Conservation (phyloP, 53 echinoderm and acorn worm species). For the Luidia sarsii region DNA sequence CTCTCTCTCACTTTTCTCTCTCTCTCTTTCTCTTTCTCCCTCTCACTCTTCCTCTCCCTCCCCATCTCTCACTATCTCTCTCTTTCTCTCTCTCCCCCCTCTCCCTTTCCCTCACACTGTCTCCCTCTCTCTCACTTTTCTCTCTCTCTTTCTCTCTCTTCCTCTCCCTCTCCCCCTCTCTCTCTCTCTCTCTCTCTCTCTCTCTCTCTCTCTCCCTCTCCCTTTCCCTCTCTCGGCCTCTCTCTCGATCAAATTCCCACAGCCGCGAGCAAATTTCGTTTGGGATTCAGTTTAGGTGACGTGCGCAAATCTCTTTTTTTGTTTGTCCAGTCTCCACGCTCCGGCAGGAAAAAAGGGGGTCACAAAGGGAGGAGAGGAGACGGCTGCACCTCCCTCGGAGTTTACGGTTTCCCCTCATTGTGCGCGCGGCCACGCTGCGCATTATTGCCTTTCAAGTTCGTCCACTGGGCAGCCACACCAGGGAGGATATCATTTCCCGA, state of each 20-base stretch:
- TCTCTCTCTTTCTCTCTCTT: too few relatives aligned
- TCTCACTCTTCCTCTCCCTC: neutral
- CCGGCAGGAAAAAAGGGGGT: neutral
- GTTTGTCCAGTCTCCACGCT: neutral
- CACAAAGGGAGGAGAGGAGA: neutral
- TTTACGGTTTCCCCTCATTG: constrained; percentile 29
- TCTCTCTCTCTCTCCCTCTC: neutral
- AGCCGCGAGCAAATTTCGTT: neutral
- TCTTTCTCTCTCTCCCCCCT: too few relatives aligned
- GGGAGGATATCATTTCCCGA: neutral
- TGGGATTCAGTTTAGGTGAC: constrained; percentile 1
- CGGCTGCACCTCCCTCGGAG: neutral
- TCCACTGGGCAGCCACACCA: neutral
- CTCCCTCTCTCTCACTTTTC: too few relatives aligned
- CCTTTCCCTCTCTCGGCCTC: neutral
- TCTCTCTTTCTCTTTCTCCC: neutral
- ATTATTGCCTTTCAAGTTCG: constrained; percentile 4
- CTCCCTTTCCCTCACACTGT: too few relatives aligned
- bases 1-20: too few relatives aligned
- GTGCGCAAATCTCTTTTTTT: neutral
- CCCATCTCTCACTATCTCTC: too few relatives aligned
- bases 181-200: too few relatives aligned
- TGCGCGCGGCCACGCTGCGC: neutral
- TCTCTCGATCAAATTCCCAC: neutral
- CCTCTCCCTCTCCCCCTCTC: too few relatives aligned